Evolutionary conservation across 1,140 invertebrate genomes (phyloP), one percentile per base, ranked within the genome.

Genomic region (Cotesia vestalis): DNA sequence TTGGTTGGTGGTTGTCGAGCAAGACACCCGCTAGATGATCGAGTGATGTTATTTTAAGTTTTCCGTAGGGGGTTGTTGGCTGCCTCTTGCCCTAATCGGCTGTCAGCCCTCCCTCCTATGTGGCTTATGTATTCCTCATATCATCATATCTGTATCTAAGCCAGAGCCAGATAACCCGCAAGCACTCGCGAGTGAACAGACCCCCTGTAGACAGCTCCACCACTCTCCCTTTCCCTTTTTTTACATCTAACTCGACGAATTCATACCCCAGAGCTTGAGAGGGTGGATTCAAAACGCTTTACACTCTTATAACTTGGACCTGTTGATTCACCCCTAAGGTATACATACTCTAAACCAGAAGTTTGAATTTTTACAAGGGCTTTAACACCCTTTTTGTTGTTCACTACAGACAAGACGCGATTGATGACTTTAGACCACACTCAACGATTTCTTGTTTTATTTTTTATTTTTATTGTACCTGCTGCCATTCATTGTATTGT

Each of bases 31-130:
- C 71, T 75, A 79, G 76, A 85, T 87, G 85, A 87, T 86, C 80
- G 86, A 86, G 77, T 81, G 84, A 82, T 86, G 83, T 85, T 87
- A 85, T 86, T 87, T 86, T 84, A 85, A 86, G 85, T 86, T 87
- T 87, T 86, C 84, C 86, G 73, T 81, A 63, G 79, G 84, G 83
- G 85, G 83, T 78, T 74, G 62, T 69, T 57, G 69, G 73, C 66
- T 46, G 76, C 78, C 71, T 80, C 81, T 84, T 79, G 80, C 78
- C 83, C 84, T 86, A 86, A 87, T 86, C 85, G 86, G 79, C 83
- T 85, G 84, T 86, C 83, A 78, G 77, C 76, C 73, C 77, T 74
- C 76, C 73, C 77, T 74, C 77, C 71, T 71, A 75, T 27, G 27
- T 27, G 2, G 60, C 69, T 14, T 38, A 27, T 61, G 17, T 70